Conservation (phyloP, 2,797 vertebrate genomes). For the Helarctos malayanus region DNA sequence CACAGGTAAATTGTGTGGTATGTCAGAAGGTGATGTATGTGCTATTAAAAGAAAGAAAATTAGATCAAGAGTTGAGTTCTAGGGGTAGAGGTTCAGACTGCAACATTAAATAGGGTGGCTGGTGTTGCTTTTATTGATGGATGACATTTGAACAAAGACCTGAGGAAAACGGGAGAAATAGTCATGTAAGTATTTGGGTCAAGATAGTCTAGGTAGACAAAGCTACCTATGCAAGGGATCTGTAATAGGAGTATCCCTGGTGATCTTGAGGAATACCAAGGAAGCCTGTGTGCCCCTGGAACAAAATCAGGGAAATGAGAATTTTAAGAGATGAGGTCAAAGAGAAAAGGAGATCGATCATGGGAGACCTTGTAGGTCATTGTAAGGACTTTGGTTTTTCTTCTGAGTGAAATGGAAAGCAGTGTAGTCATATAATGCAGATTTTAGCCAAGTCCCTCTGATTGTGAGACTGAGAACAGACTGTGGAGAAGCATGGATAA, state of each 20-base stretch:
- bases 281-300: background rate
- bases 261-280: background rate
- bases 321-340: background rate
- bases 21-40: background rate
- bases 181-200: background rate
- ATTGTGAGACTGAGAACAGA: background rate
- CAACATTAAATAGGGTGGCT: background rate
- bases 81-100: background rate
- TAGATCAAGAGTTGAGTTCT: background rate
- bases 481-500: background rate
- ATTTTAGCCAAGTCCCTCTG: background rate
- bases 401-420: conserved; percentile 23
- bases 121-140: background rate
- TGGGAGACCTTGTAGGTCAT: background rate
- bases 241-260: background rate
- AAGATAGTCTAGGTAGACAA: background rate
- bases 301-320: background rate
- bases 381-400: background rate
- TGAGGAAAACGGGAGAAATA: background rate
- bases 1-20: background rate
- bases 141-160: conserved; percentile 34
- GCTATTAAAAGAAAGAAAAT: background rate
- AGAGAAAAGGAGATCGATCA: background rate
- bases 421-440: background rate
- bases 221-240: background rate